Conservation (phyloP, 2,797 vertebrate species). For the Alfaro cultratus region DNA sequence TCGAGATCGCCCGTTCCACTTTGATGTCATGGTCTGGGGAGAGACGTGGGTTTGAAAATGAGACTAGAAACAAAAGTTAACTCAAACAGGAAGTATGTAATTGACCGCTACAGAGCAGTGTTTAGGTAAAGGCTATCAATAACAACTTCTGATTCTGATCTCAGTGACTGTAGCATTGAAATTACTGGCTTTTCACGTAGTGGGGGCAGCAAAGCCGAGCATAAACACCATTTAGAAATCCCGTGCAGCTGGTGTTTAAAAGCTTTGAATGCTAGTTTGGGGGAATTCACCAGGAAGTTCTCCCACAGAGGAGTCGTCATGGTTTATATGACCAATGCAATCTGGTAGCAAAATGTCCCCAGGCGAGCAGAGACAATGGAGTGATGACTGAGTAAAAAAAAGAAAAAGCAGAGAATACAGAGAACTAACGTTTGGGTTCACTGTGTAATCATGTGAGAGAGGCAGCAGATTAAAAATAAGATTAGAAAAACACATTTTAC, state of each 20-base stretch:
- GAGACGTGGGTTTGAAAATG: conserved; percentile 28
- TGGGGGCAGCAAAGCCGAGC: conserved; percentile 2
- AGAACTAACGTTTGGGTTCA: conserved; percentile 8
- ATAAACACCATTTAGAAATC: conserved; percentile 25
- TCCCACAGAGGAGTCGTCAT: conserved; percentile 60
- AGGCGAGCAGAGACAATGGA: conserved; percentile 16
- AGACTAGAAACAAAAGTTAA: conserved; percentile 7
- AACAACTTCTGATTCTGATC: background rate
- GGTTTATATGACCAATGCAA: conserved; percentile 40
- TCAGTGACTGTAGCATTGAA: background rate
- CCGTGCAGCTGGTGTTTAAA: conserved; percentile 42
- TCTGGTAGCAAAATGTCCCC: conserved; percentile 37
- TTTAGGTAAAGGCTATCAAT: background rate
- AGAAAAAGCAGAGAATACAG: conserved; percentile 1
- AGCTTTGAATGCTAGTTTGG: conserved; percentile 44
- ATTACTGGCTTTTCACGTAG: conserved; percentile 1
- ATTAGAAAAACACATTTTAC: background rate
- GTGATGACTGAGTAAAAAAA: conserved; percentile 12
- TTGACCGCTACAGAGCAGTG: background rate
- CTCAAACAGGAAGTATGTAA: conserved; percentile 4
- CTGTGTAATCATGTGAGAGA: background rate
- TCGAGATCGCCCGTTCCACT: conserved; percentile 80
- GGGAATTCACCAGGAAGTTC: conserved; percentile 60
- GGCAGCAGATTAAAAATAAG: background rate
- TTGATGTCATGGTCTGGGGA: conserved; percentile 86